Conservation (phyloP, 2,888 invertebrate species). For the Candidula unifasciata region DNA sequence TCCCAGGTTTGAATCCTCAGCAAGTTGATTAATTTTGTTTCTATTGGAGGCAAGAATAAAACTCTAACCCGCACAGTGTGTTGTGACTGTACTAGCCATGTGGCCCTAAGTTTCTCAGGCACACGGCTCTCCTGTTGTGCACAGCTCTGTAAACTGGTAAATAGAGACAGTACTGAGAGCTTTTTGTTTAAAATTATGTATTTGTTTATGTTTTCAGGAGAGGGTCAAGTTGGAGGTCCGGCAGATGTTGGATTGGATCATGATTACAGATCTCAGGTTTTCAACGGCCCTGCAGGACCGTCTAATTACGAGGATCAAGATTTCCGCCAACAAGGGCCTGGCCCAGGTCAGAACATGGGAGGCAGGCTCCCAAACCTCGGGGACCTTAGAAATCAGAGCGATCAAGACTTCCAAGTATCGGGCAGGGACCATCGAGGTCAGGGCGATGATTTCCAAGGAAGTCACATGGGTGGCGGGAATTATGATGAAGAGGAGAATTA, state of each 20-base stretch:
- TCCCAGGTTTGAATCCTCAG: too few relatives aligned
- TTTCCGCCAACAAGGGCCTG: conserved; percentile 39
- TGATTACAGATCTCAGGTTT: conserved; percentile 43
- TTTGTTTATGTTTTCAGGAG: too few relatives aligned
- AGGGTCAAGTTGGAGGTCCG: conserved; percentile 20
- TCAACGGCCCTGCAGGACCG: conserved; percentile 36
- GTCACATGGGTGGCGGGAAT: not conserved
- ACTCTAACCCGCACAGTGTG: too few relatives aligned
- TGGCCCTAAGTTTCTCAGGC: too few relatives aligned
- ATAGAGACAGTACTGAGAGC: too few relatives aligned
- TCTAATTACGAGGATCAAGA: conserved; percentile 49
- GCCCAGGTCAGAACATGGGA: not conserved
- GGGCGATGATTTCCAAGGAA: not conserved
- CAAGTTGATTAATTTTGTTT: too few relatives aligned
- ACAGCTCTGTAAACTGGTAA: too few relatives aligned
- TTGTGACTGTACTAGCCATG: too few relatives aligned
- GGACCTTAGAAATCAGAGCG: conserved; percentile 33
- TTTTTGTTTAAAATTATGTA: too few relatives aligned
- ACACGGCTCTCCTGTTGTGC: too few relatives aligned
- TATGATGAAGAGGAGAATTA: conserved; percentile 27
- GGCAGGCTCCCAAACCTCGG: not conserved
- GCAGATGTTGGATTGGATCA: conserved; percentile 36
- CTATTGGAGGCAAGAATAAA: too few relatives aligned
- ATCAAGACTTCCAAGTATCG: conserved; percentile 36
- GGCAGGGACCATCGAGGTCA: conserved; percentile 6